phyloP scores from a whole-genome alignment of 2,113 vertebrate genomes.

The Capricornis sumatraensis region DNA sequence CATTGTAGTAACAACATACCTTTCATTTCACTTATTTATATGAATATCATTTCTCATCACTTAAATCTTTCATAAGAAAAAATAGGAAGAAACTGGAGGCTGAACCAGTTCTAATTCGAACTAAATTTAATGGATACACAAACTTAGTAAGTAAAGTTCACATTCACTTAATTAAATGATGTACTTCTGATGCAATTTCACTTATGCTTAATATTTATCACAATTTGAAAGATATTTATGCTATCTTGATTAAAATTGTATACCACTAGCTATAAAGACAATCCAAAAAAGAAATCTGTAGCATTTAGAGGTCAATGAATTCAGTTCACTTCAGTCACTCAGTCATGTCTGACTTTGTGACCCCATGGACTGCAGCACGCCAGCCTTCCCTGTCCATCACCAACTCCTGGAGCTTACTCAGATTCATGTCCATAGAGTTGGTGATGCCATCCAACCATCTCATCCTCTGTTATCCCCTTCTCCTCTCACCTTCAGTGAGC shows the following conservation, averaged over 20 bases:
- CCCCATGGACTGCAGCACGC: fast-evolving
- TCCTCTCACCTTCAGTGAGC: neutral
- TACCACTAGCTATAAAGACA: neutral
- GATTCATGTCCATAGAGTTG: neutral
- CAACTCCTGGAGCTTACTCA: neutral
- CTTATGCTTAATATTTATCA: neutral
- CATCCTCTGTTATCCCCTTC: neutral
- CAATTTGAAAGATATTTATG: neutral
- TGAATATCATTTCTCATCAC: neutral
- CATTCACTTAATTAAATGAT: neutral
- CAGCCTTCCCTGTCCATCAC: neutral
- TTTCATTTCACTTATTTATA: neutral
- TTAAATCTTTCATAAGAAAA: neutral
- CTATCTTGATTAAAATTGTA: neutral
- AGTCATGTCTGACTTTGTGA: fast-evolving
- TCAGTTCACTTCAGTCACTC: neutral
- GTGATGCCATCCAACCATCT: neutral
- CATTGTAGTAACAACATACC: neutral
- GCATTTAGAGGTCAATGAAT: neutral
- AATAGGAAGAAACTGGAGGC: neutral
- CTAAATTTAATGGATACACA: neutral
- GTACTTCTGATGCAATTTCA: neutral
- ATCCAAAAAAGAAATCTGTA: neutral
- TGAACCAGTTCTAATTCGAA: neutral
- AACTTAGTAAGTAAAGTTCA: neutral